Base-by-base conservation (phyloP, 2,888 invertebrate species). In the Aplocera efformata region DNA sequence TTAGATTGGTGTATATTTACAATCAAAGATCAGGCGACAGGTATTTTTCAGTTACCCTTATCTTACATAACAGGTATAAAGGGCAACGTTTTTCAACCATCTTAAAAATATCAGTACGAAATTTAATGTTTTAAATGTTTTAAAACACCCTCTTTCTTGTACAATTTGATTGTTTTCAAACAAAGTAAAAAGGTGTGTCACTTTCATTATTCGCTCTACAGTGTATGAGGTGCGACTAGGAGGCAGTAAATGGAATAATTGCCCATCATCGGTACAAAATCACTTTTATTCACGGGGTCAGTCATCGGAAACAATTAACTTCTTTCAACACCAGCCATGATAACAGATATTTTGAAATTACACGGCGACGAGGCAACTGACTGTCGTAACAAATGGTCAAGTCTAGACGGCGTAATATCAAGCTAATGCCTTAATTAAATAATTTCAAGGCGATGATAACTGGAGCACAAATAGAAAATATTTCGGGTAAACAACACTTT, bases 371-470 rank as follows among this genome's bases (percentile, higher is more conserved):
- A 56, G 53, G 59, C 62, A 60, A 59, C 53, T 42, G n/a, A 59
- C 58, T 55, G 56, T 58, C 50, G 44, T 54, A 60, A 60, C 60
- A 64, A 66, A 42, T 45, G 42, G 35, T 54, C 58, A 56, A 48
- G 72, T 74, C 76, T 79, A 80, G 76, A 79, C 76, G 27, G 63
- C 58, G 64, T 72, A 79, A 79, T 74, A 71, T 67, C 65, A 70
- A 67, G 62, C 61, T 63, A 53, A 53, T 63, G 63, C 58, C 64
- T 72, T 71, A 68, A 77, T 78, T 74, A 76, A 59, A 63, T 17
- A 17, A 17, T 17, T 17, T 17, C 58, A 55, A 56, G 63, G 58
- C 63, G 48, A 54, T 52, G 57, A 67, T 69, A 76, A 74, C 65
- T 73, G 54, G 72, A 72, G 69, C 69, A 68, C 60, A 67, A 66